Evolutionary conservation across 92 coral and sea anemone genomes (phyloP).

Genomic region (Phymanthus crucifer): DNA sequence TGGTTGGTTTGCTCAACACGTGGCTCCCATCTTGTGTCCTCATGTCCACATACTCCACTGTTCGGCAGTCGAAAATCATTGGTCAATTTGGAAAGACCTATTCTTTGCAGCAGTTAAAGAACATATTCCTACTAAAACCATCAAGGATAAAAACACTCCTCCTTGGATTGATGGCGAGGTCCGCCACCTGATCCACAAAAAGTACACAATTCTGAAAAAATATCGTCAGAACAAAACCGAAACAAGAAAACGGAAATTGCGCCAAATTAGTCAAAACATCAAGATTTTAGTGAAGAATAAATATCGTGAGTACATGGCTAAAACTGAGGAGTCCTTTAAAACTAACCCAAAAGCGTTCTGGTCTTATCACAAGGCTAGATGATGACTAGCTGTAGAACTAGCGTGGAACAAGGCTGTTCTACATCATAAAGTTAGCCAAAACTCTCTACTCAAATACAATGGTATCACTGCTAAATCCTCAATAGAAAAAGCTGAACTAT

Average conservation of each 20-base stretch:
- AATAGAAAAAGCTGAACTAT: slow-evolving; percentile 40
- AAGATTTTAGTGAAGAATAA: slow-evolving; percentile 35
- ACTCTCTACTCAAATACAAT: slow-evolving; percentile 31
- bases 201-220: too few species aligned
- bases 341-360: slow-evolving; percentile 62
- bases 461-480: slow-evolving; percentile 33
- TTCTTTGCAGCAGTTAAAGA: neutral
- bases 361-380: slow-evolving; percentile 61
- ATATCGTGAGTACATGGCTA: slow-evolving; percentile 49
- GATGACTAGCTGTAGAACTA: too few species aligned
- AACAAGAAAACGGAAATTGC: slow-evolving; percentile 45
- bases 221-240: slow-evolving; percentile 42
- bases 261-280: slow-evolving; percentile 42
- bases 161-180: too few species aligned
- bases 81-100: too few species aligned
- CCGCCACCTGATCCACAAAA: too few species aligned
- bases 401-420: slow-evolving; percentile 54
- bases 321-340: slow-evolving; percentile 58
- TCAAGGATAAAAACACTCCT: neutral
- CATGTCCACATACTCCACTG: too few species aligned
- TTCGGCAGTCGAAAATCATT: too few species aligned
- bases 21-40: too few species aligned
- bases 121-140: slow-evolving; percentile 11
- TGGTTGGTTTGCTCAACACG: too few species aligned
- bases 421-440: slow-evolving; percentile 27